Base-by-base conservation (phyloP, 2,888 invertebrate species). In the Polydrusus pterygomalis region DNA sequence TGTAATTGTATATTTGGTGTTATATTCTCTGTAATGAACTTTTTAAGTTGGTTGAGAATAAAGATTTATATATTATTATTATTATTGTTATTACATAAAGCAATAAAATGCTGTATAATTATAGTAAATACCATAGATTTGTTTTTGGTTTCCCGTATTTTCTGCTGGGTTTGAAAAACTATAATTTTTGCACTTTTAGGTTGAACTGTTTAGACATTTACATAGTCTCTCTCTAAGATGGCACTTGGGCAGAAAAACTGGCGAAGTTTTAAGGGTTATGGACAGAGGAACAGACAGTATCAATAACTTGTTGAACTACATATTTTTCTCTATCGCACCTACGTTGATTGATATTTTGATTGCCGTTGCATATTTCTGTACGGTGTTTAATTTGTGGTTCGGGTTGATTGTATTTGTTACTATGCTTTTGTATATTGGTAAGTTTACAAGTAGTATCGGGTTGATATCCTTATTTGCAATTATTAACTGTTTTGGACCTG, bases 221-320 rank as follows among this genome's bases (percentile, higher is more conserved):
- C 98, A 98, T 87, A 91, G 93, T 73, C 88, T 99, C 70, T 97
- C 98, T 5, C 90, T 99, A 63, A 91, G 96, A 25, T 99, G 99
- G 99, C 99, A 99, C 88, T 89, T 99, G 43, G 91, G 94, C 1
- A 89, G 98, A 11, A 99, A 99, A 89, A 99, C 99, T 0, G 99
- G 99, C 1, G 98, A 99, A 89, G 97, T 99, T 0, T 89, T 99
- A 1, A 90, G 98, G 43, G 94, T 99, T 0, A 98, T 99, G 96
- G 99, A 99, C 88, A 91, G 99, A 77, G 99, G 99, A 80, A 98
- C 98, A 0, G 97, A 96, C 82, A 97, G 97, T 70, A 97, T 99
- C 81, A 97, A 98, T 88, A 97, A 95, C 87, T 90, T 99, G 10
- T 90, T 99, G 0, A 97, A 95, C 83, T 97, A 95, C 85, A 94